These are phyloP conservation scores for Zosterops hypoxanthus DNA, from an alignment of 2,113 vertebrate species.

Conservation along the genomic window DNA sequence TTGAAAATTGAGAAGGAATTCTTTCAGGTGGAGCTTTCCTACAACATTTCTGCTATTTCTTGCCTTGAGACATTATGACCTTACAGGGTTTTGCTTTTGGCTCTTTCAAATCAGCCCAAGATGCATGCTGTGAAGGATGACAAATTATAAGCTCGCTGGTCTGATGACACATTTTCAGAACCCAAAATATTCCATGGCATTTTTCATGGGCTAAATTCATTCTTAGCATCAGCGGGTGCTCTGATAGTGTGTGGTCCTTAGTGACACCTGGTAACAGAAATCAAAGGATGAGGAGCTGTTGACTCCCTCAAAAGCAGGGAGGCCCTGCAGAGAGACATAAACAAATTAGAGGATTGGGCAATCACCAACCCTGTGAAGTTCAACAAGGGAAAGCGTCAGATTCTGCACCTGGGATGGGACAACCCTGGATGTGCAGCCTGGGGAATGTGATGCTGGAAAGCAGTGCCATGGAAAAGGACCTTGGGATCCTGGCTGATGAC, in stretches of 20 bases:
- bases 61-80: neutral
- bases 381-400: accelerated
- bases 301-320: neutral
- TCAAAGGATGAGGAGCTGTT: neutral
- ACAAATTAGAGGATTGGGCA: too few relatives aligned
- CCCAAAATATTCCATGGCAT: neutral
- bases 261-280: neutral
- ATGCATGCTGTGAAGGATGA: neutral
- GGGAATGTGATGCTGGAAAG: neutral
- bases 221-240: accelerated
- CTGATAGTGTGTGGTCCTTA: neutral
- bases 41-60: neutral
- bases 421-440: neutral
- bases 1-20: neutral
- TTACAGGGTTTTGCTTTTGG: neutral
- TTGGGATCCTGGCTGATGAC: accelerated
- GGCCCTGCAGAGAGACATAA: neutral
- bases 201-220: neutral
- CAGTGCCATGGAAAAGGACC: neutral
- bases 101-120: neutral
- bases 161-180: neutral
- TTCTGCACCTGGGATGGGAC: too few relatives aligned
- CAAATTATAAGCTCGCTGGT: neutral
- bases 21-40: neutral
- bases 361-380: neutral